Evolutionary conservation across 2,113 vertebrate species (phyloP), one percentile per base, ranked within the genome.

Genomic region (Mustelus asterias): DNA sequence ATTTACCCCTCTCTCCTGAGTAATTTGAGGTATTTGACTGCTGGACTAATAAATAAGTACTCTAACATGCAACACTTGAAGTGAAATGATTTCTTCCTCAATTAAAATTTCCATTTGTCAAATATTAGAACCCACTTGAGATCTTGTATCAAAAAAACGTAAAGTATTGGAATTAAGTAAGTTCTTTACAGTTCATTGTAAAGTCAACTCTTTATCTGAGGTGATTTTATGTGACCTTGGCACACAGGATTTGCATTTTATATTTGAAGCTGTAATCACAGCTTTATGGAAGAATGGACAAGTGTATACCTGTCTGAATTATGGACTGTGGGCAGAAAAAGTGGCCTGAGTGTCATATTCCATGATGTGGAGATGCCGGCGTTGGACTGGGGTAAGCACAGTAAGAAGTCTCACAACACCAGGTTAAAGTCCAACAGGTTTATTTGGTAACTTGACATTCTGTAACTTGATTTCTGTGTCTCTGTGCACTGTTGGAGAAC

Each of bases 211-310:
- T 83, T 33, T 14, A 41, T 83, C 72, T 1, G n/a, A n/a, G 78
- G 33, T 80, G n/a, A 83, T 83, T 83, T 83, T 83, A 4, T 54
- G 48, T 3, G 48, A 83, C 78, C 14, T 14, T 83, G 78, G 14
- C n/a, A 83, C 78, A 37, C n/a, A n/a, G 13, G 78, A 83, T 83
- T 83, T 83, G 72, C 78, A 83, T 83, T n/a, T 83, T 83, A n/a
- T 83, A 83, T 41, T n/a, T 63, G 33, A 14, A 83, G 11, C 29
- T 83, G 78, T 37, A 83, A 83, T n/a, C 37, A 83, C n/a, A 83
- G 14, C 37, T 33, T 37, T 37, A 83, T 37, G 78, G n/a, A 37
- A 14, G 33, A n/a, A 83, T 16, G n/a, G 14, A 37, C 33, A 83
- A 83, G 33, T n/a, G 9, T 14, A 41, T 13, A 83, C 37, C 14